Percentiles rank a stretch among this genome's conserved stretches.
phyloP scores from a whole-genome alignment of 53 echinoderm and acorn worm species.

The Stichopus horrens region DNA sequence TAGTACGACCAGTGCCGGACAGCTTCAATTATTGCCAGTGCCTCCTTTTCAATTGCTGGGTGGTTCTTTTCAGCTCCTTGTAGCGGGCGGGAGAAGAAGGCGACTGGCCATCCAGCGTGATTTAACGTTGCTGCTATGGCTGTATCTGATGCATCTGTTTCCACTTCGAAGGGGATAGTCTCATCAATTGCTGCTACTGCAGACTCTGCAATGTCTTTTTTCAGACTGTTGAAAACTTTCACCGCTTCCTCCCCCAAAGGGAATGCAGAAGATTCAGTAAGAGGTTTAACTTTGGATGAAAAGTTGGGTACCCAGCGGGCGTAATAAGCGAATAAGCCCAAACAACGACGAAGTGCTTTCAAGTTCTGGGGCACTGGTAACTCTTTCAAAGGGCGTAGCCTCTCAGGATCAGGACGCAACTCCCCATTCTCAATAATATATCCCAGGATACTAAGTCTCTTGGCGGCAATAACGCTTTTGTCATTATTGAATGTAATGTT shows the following conservation, averaged over 20 bases:
- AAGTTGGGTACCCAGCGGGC: conserved; percentile 37
- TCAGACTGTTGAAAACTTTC: conserved; percentile 24
- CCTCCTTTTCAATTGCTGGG: conserved; percentile 45
- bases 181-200: conserved; percentile 39
- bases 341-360: conserved; percentile 22
- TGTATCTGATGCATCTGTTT: conserved; percentile 40
- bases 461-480: conserved; percentile 38
- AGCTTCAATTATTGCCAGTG: conserved; percentile 37
- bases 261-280: neutral
- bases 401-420: conserved; percentile 34
- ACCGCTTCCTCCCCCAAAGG: conserved; percentile 39
- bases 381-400: conserved; percentile 45
- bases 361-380: conserved; percentile 40
- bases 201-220: conserved; percentile 34
- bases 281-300: conserved; percentile 47
- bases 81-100: conserved; percentile 34
- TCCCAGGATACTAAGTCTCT: conserved; percentile 30
- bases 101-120: conserved; percentile 39
- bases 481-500: conserved; percentile 50
- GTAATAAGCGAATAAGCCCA: conserved; percentile 35
- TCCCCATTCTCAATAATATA: conserved; percentile 40
- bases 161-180: conserved; percentile 48
- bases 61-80: conserved; percentile 40
- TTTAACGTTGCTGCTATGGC: conserved; percentile 25
- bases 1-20: conserved; percentile 41